phyloP scores from a whole-genome alignment of 2,113 vertebrate genomes.

The Gracilinanus agilis region DNA sequence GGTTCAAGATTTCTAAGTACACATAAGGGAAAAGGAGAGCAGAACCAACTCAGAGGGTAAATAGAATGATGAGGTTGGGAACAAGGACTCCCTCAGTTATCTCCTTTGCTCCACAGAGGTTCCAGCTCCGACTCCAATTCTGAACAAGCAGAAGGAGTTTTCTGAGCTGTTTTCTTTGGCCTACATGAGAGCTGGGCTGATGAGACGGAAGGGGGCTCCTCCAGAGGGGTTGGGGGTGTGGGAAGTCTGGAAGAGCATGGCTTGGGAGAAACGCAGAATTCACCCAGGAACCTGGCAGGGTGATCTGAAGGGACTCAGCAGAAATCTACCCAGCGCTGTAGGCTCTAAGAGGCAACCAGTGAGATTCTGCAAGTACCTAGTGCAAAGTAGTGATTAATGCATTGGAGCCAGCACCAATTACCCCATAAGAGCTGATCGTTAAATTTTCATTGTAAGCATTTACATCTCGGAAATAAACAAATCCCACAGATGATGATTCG shows the following conservation, averaged over 20 bases:
- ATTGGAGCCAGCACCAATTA: neutral
- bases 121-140: neutral
- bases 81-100: neutral
- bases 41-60: neutral
- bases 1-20: no score
- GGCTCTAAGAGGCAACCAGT: neutral
- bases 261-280: neutral
- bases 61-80: neutral
- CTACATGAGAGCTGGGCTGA: neutral
- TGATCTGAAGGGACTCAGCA: neutral
- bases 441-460: neutral
- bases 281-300: fast-evolving
- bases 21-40: neutral
- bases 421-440: neutral
- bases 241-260: neutral
- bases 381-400: neutral
- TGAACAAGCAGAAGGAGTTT: neutral
- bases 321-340: fast-evolving
- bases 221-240: no score
- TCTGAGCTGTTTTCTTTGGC: neutral
- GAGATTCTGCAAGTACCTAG: neutral
- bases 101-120: neutral
- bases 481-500: neutral
- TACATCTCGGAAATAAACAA: neutral
- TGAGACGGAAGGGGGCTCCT: neutral